A percentile compares a stretch with the other conserved stretches of the same genome.
Conservation (phyloP, 2,113 vertebrate genomes). For the Cariama cristata region DNA sequence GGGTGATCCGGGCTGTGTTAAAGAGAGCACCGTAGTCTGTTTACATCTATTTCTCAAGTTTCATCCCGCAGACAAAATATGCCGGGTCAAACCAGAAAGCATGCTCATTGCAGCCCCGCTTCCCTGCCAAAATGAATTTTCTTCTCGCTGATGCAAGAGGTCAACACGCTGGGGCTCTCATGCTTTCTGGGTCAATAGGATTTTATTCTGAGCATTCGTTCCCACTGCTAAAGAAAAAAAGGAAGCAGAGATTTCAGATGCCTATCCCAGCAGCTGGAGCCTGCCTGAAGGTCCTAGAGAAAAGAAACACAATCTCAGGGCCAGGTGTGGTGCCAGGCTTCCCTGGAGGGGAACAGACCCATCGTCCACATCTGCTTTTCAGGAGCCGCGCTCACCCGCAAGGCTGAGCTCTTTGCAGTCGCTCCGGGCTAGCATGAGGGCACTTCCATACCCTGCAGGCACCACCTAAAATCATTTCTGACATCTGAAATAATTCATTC, state of each 20-base stretch:
- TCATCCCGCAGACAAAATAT: not conserved
- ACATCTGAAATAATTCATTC: not conserved
- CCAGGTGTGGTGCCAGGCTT: rapidly evolving
- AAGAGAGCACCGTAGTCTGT: rapidly evolving
- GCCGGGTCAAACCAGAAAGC: not conserved
- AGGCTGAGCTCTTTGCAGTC: not conserved
- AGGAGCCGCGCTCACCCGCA: not conserved
- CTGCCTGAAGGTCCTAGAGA: not conserved
- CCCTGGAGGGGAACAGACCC: no score
- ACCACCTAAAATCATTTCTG: not conserved
- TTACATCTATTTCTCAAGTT: not conserved
- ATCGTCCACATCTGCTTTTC: no score
- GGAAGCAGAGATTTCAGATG: no score
- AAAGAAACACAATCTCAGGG: rapidly evolving
- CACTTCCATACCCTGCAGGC: not conserved
- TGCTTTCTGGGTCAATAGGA: not conserved
- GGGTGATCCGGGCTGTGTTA: not conserved
- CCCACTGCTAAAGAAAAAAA: not conserved
- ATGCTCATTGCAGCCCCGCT: rapidly evolving
- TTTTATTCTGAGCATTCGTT: not conserved
- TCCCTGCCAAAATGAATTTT: not conserved
- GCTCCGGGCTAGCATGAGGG: rapidly evolving
- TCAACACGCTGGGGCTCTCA: rapidly evolving
- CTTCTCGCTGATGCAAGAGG: not conserved
- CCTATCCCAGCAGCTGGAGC: rapidly evolving